phyloP scores from a whole-genome alignment of 2,797 vertebrate genomes.

The Ceyx erithaca region DNA sequence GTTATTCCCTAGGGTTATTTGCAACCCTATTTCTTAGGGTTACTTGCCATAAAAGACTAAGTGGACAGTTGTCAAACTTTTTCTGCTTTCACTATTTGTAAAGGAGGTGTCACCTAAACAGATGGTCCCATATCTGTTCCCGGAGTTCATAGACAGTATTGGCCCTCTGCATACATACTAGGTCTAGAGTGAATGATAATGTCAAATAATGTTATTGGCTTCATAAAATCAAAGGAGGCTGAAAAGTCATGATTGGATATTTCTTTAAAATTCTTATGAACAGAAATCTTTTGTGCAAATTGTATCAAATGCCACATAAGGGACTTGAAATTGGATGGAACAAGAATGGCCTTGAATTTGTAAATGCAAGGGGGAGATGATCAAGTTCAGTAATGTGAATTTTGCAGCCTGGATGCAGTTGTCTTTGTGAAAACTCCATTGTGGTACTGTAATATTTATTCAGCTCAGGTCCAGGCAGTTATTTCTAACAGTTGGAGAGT shows the following conservation, averaged over 20 bases:
- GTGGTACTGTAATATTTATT: neutral
- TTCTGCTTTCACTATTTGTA: neutral
- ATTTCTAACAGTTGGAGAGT: neutral
- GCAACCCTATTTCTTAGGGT: neutral
- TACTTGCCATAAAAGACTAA: neutral
- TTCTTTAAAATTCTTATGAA: neutral
- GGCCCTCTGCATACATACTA: neutral
- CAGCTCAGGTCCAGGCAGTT: neutral
- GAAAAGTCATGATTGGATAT: neutral
- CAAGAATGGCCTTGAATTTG: neutral
- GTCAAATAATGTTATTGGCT: neutral
- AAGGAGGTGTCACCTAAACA: neutral
- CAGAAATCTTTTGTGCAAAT: neutral
- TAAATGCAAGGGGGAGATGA: neutral
- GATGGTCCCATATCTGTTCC: neutral
- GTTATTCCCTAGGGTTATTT: neutral
- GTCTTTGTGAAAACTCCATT: neutral
- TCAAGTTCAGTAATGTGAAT: neutral
- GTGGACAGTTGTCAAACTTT: neutral
- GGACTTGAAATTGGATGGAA: neutral
- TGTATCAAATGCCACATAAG: neutral
- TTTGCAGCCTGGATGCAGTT: neutral
- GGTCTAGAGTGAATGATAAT: neutral
- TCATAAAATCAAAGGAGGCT: neutral
- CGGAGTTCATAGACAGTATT: neutral